Base-by-base conservation (phyloP, 2,888 invertebrate species). In the Margaritifera margaritifera region DNA sequence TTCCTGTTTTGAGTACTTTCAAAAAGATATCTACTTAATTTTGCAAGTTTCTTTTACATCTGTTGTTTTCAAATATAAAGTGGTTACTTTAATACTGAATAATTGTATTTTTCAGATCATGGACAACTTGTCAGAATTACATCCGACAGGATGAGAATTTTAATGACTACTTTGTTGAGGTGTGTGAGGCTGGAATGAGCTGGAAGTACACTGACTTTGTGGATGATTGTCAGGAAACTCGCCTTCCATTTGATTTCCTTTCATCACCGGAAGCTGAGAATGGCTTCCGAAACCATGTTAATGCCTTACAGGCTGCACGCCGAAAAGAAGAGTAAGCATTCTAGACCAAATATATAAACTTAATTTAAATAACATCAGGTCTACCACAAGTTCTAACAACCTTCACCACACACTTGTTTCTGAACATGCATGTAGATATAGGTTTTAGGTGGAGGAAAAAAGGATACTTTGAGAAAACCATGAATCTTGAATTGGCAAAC, bases 141-240 rank as follows among this genome's bases (percentile, higher is more conserved):
- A 92, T 99, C 80, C 94, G 95, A 79, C 93, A 94, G 66, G 98
- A 98, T 90, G 94, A 96, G n/a, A 95, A 97, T 89, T 98, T 97
- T 91, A 94, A 94, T 68, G 94, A 95, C 85, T 96, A 96, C 92
- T 99, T 98, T 92, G 95, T 96, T 84, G 95, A 95, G 86, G 93
- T 94, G 84, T 93, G 94, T 67, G 94, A 94, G 82, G 93, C 93
- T 83, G 93, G 92, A 82, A 93, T 93, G 84, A 93, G 92, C 62
- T 96, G 94, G 95, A 94, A 93, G 75, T 94, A 94, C 89, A 93
- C 93, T 78, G 92, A 92, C 88, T 91, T 93, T 78, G 91, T 93
- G 61, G 93, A 94, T 66, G 72, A 84, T 91, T 80, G 78, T 50
- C 92, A 92, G 78, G 95, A 94, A 86, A 78, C 93, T 42, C 93